Conservation (phyloP, 1,140 invertebrate species). For the Lethocerus indicus region DNA sequence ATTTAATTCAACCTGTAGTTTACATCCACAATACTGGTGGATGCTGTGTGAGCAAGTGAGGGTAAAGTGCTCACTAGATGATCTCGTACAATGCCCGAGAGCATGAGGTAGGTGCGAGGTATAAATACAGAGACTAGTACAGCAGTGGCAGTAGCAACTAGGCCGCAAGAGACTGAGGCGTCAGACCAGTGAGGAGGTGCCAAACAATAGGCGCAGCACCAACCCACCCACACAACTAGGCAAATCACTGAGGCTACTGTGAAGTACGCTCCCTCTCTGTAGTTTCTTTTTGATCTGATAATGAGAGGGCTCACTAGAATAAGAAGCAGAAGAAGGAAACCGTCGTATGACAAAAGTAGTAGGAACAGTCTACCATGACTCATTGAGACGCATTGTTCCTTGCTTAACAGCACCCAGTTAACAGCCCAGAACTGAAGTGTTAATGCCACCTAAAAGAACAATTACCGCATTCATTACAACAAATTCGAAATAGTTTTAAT, state of each 20-base stretch:
- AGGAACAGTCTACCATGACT: slow-evolving; percentile 15
- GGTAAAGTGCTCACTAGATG: slow-evolving; percentile 21
- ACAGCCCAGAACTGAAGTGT: slow-evolving; percentile 22
- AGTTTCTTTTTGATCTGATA: slow-evolving; percentile 34
- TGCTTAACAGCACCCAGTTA: slow-evolving; percentile 22
- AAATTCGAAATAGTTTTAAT: too few relatives aligned
- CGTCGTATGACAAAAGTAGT: slow-evolving; percentile 28
- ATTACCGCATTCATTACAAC: too few relatives aligned
- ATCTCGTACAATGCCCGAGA: slow-evolving; percentile 24
- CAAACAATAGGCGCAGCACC: slow-evolving; percentile 31
- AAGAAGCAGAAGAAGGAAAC: slow-evolving; percentile 32
- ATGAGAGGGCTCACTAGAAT: slow-evolving; percentile 32
- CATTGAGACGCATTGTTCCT: slow-evolving; percentile 18
- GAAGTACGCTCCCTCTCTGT: slow-evolving; percentile 36
- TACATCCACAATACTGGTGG: slow-evolving; percentile 18
- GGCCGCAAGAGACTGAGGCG: slow-evolving; percentile 15
- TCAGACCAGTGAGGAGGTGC: slow-evolving; percentile 20
- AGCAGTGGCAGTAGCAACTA: slow-evolving; percentile 26
- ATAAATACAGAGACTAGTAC: slow-evolving; percentile 35
- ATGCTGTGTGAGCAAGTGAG: slow-evolving; percentile 15
- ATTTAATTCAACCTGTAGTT: too few relatives aligned
- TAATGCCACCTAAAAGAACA: too few relatives aligned
- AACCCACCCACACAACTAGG: slow-evolving; percentile 30
- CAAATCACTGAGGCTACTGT: slow-evolving; percentile 29
- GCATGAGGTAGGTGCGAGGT: slow-evolving; percentile 38